Evolutionary conservation across 2,797 vertebrate genomes (phyloP).

Genomic region (Crenichthys baileyi): DNA sequence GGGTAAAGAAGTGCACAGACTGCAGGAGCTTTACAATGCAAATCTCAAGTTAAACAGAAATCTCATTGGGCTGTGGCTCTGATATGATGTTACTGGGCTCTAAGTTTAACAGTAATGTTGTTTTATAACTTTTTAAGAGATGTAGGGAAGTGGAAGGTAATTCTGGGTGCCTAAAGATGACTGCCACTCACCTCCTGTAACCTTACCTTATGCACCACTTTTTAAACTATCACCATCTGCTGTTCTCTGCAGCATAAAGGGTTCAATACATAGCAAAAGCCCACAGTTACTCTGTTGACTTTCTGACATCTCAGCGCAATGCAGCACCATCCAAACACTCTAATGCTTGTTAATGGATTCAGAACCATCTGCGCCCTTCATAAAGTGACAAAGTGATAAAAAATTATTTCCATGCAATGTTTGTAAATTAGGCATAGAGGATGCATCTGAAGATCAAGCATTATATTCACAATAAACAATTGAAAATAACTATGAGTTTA

Average conservation of each 20-base stretch:
- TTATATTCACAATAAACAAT: not conserved
- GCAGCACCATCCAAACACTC: slow-evolving; percentile 19
- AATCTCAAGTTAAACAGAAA: not conserved
- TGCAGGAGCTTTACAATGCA: not conserved
- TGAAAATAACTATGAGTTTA: not conserved
- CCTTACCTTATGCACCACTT: slow-evolving; percentile 25
- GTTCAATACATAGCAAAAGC: slow-evolving; percentile 5
- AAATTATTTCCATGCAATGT: slow-evolving; percentile 31
- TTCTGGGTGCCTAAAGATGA: not conserved
- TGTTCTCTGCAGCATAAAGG: slow-evolving; percentile 31
- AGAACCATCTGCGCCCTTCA: slow-evolving; percentile 67
- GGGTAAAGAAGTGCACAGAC: slow-evolving; percentile 1
- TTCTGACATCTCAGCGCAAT: slow-evolving; percentile 21
- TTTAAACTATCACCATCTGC: slow-evolving; percentile 44
- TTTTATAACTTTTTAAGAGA: not conserved
- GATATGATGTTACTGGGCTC: not conserved
- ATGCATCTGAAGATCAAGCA: slow-evolving; percentile 4
- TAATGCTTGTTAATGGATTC: slow-evolving; percentile 64
- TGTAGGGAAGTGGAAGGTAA: not conserved
- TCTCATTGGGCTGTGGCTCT: not conserved
- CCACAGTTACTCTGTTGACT: slow-evolving; percentile 32
- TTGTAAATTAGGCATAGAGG: slow-evolving; percentile 55
- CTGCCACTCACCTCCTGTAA: slow-evolving; percentile 4
- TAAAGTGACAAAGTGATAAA: slow-evolving; percentile 40
- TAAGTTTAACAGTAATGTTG: not conserved